Base-by-base conservation (phyloP, 1,140 invertebrate species). In the Euura saliciscinereae region DNA sequence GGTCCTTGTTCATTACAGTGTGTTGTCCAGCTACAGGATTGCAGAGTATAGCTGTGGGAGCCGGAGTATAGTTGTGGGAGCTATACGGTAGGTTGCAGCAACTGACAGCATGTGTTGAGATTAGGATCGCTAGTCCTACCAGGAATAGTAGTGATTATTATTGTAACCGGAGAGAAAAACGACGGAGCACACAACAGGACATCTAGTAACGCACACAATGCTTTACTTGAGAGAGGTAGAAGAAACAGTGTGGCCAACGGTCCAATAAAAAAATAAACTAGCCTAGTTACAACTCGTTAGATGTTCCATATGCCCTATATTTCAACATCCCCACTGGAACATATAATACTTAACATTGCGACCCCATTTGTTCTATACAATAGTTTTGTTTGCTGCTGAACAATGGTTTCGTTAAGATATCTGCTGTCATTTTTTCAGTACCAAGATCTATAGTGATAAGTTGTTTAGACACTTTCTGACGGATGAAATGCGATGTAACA, bases 361-460 rank as follows among this genome's bases (percentile, higher is more conserved):
- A 51, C 46, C 46, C 46, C 46, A 51, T 51, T 8, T 51, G 46
- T 51, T 51, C 7, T 2, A 8, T 51, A 51, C 46, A 51, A 51
- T 8, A 51, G 46, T 51, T 51, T 51, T 51, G 46, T 51, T 51
- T 51, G 46, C 46, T 51, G 46, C 46, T 51, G 2, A 51, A 51
- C 46, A 80, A 64, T 68, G 72, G 68, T 74, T 82, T 82, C 43
- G 80, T 82, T 8, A 82, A 69, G 43, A 80, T 73, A 70, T 83
- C 81, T n/a, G 79, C 79, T 64, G 72, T 65, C 79, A 80, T 80
- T 46, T 78, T 71, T 70, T 76, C 59, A 75, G 78, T 82, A 13
- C 65, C 66, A 59, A 75, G n/a, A 72, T 71, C 59, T 64, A 84
- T 13, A 72, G 46, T 43, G 13, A 83, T 65, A 72, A 73, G 44